Evolutionary conservation across 23 tunicate genomes (phyloP).

Genomic region (Aplidium turbinatum): DNA sequence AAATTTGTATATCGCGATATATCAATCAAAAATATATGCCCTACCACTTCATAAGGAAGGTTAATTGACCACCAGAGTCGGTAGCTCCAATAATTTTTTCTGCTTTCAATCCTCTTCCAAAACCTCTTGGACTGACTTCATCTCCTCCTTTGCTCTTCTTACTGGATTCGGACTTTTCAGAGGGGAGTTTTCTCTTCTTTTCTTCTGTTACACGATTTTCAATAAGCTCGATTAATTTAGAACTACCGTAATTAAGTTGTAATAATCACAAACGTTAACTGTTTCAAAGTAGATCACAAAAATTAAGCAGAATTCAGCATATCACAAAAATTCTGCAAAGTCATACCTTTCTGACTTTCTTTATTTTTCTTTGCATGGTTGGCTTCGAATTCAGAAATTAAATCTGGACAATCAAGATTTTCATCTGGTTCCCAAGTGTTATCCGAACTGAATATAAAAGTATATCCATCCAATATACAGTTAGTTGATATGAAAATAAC

Average conservation of each 20-base stretch:
- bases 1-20: too few species aligned
- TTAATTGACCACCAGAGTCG: slow-evolving; percentile 87
- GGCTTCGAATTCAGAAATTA: slow-evolving; percentile 80
- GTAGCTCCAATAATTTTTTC: slow-evolving; percentile 96
- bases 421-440: slow-evolving; percentile 99
- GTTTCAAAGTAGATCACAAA: too few species aligned
- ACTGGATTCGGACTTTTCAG: slow-evolving; percentile 30
- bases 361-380: too few species aligned
- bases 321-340: too few species aligned
- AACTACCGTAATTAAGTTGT: too few species aligned
- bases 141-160: slow-evolving; percentile 37
- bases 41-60: slow-evolving; percentile 91
- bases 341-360: too few species aligned
- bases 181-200: slow-evolving; percentile 35
- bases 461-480: too few species aligned
- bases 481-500: too few species aligned
- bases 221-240: too few species aligned
- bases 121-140: slow-evolving; percentile 66
- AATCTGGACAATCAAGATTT: slow-evolving; percentile 90
- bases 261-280: too few species aligned
- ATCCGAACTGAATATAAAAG: slow-evolving; percentile 76
- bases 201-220: slow-evolving; percentile 53
- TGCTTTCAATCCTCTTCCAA: slow-evolving; percentile 75
- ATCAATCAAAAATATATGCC: too few species aligned
- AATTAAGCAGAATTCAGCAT: too few species aligned